A percentile compares a stretch with the other conserved stretches of the same genome.
Evolutionary conservation across 2,888 invertebrate species (phyloP).

Genomic region (Anticlea derivata): DNA sequence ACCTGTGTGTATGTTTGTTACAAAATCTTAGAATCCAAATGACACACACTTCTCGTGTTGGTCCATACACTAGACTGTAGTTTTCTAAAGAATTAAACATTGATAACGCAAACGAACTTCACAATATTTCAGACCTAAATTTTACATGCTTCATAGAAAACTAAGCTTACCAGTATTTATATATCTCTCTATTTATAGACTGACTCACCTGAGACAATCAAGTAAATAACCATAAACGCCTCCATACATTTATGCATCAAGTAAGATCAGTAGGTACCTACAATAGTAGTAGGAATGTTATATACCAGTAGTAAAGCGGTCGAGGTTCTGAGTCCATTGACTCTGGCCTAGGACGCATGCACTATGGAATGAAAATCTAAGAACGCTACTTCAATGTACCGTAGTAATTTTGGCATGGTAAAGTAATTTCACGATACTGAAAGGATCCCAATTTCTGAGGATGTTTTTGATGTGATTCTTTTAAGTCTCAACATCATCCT

Average conservation of each 20-base stretch:
- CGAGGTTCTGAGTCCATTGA: constrained; percentile 51
- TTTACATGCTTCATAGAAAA: not conserved
- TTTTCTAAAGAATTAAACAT: too few relatives aligned
- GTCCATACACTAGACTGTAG: too few relatives aligned
- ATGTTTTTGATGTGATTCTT: too few relatives aligned
- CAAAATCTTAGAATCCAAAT: too few relatives aligned
- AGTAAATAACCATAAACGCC: constrained; percentile 6
- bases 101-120: not conserved
- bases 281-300: not conserved
- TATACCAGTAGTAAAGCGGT: constrained; percentile 43
- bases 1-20: too few relatives aligned
- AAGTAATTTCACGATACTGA: not conserved
- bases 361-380: not conserved
- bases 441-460: too few relatives aligned
- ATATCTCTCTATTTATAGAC: constrained; percentile 9
- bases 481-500: too few relatives aligned
- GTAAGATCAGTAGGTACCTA: constrained; percentile 15
- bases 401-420: not conserved
- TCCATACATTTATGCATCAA: constrained; percentile 41
- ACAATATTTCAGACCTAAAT: not conserved
- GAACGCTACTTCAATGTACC: not conserved
- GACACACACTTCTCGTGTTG: too few relatives aligned
- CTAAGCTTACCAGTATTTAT: not conserved
- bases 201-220: constrained; percentile 1
- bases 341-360: constrained; percentile 29